These are phyloP conservation scores for Clivina fossor DNA, from an alignment of 2,888 invertebrate genomes.

Conservation along the genomic window DNA sequence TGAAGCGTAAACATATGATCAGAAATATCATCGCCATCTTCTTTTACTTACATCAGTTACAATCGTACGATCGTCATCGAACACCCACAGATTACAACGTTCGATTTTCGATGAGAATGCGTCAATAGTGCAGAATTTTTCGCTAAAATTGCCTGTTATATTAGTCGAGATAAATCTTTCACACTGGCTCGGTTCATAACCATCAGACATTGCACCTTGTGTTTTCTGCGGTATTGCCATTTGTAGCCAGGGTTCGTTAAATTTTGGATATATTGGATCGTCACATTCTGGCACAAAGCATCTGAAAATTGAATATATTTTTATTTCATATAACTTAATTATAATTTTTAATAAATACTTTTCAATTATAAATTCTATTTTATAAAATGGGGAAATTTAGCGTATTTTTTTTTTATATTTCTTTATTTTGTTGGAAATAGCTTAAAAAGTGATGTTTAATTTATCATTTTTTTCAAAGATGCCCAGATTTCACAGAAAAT, in stretches of 20 bases:
- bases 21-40: neutral
- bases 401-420: too few relatives aligned
- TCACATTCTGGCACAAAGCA: slow-evolving; percentile 62
- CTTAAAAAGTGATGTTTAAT: too few relatives aligned
- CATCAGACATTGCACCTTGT: slow-evolving; percentile 38
- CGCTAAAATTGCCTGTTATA: slow-evolving; percentile 38
- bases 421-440: too few relatives aligned
- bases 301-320: too few relatives aligned
- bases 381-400: too few relatives aligned
- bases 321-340: too few relatives aligned
- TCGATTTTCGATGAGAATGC: slow-evolving; percentile 50
- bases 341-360: too few relatives aligned
- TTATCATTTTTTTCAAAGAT: too few relatives aligned
- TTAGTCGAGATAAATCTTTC: slow-evolving; percentile 44
- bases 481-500: too few relatives aligned
- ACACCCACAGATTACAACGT: slow-evolving; percentile 58
- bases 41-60: slow-evolving; percentile 57
- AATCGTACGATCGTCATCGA: slow-evolving; percentile 58
- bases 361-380: too few relatives aligned
- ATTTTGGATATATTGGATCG: slow-evolving; percentile 47
- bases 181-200: slow-evolving; percentile 48
- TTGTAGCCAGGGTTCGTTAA: slow-evolving; percentile 54
- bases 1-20: slow-evolving; percentile 3
- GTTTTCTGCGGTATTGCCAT: slow-evolving; percentile 54
- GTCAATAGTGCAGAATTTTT: slow-evolving; percentile 47